Evolutionary conservation across 2,113 vertebrate genomes (phyloP).

Genomic region (Tenebrosternarchus preto): DNA sequence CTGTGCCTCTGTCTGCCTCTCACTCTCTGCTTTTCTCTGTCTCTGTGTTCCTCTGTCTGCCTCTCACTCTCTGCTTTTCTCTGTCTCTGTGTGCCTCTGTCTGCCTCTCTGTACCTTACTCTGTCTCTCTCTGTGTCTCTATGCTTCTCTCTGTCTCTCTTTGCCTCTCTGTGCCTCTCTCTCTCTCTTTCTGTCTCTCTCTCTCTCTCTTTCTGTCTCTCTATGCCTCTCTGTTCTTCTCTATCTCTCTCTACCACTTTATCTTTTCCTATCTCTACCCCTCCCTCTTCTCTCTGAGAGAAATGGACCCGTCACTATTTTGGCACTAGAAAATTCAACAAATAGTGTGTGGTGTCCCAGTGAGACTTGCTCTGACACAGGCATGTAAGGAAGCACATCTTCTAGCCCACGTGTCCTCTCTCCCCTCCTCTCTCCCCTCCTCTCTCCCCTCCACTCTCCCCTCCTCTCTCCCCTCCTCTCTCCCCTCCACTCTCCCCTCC

Average conservation of each 20-base stretch:
- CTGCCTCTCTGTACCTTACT: neutral
- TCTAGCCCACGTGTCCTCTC: conserved; percentile 49
- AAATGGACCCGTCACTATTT: conserved; percentile 81
- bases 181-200: conserved; percentile 2
- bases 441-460: conserved; percentile 61
- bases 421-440: conserved; percentile 63
- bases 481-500: conserved; percentile 60
- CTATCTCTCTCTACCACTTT: neutral
- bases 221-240: neutral
- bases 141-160: neutral
- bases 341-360: conserved; percentile 73
- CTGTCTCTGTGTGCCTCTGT: conserved; percentile 50
- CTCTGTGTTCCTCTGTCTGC: conserved; percentile 61
- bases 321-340: conserved; percentile 74
- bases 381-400: conserved; percentile 64
- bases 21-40: conserved; percentile 44
- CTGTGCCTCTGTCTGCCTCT: conserved; percentile 66
- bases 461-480: conserved; percentile 63
- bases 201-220: neutral
- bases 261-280: conserved; percentile 43
- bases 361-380: conserved; percentile 69
- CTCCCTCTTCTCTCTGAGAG: conserved; percentile 53
- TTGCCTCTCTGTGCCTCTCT: neutral
- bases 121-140: neutral
- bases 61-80: conserved; percentile 45